Evolutionary conservation across 2,113 vertebrate genomes (phyloP), one percentile per base, ranked within the genome.

Genomic region (Eulemur macaco): DNA sequence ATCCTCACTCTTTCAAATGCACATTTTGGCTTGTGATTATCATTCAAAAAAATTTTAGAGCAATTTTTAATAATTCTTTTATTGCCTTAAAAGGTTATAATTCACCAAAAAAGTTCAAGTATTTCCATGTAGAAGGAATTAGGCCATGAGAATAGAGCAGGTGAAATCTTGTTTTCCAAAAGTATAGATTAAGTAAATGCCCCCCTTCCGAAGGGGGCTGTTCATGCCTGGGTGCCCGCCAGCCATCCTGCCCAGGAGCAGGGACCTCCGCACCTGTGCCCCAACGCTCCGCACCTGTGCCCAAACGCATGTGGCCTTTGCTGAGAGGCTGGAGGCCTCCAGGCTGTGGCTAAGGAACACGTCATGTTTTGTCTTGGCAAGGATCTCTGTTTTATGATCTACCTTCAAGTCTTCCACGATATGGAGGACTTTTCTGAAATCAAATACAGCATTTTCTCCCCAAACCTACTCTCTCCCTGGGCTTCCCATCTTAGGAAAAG

Each of bases 81-180:
- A 86, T 56, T 47, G 54, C 54, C 71, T 96, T 69, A 66, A 34
- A 74, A 60, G 76, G 45, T 81, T 92, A 64, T 68, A 63, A 90
- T 81, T 54, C 84, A 84, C 31, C 17, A 78, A 47, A 54, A 69
- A n/a, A 82, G 37, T 50, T 74, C 34, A 17, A n/a, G 17, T 58
- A 88, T 77, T 77, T 97, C 71, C 85, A 87, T 76, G 15, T 47
- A 47, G 42, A 93, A 68, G n/a, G n/a, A 91, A 91, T 69, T 54
- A 73, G 66, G 11, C 50, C 77, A 52, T 0, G 21, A 50, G 66
- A 93, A 37, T 78, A 37, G 27, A 54, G 68, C 10, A 82, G 56
- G 37, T 20, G 60, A 80, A 71, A 71, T 45, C 42, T 47, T 68
- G 3, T 84, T 74, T 96, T 81, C 74, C 52, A 2, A 52, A 82